phyloP scores from a whole-genome alignment of 1,140 invertebrate species.

The Neelides sp. region DNA sequence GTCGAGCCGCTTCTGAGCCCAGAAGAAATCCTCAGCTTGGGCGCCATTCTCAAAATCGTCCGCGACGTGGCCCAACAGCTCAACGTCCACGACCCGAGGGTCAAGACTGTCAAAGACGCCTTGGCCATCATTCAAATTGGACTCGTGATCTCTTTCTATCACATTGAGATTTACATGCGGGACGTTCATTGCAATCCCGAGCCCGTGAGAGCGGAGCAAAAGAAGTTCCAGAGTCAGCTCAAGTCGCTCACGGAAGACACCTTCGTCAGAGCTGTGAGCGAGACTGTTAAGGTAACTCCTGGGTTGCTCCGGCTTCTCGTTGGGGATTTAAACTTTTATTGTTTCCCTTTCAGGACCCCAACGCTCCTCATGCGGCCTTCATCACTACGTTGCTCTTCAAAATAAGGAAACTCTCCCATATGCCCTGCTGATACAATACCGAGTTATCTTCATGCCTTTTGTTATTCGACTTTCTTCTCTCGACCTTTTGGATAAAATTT shows the following conservation, averaged over 20 bases:
- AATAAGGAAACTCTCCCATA: no score
- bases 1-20: neutral
- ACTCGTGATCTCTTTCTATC: conserved; percentile 17
- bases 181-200: neutral
- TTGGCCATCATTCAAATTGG: conserved; percentile 18
- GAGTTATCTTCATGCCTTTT: no score
- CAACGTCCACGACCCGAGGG: neutral
- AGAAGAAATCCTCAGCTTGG: conserved; percentile 15
- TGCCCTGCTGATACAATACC: no score
- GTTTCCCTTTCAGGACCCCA: no score
- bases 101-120: conserved; percentile 1
- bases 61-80: conserved; percentile 2
- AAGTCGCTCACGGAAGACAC: neutral
- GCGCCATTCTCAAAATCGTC: conserved; percentile 18
- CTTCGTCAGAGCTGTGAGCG: neutral
- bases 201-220: neutral
- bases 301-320: no score
- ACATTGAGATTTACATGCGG: conserved; percentile 15
- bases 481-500: no score
- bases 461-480: no score
- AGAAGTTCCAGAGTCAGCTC: conserved; percentile 3
- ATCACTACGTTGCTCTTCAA: no score
- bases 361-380: no score
- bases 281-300: no score
- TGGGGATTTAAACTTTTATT: no score